Base-by-base conservation (phyloP, 2,797 vertebrate genomes). In the Pelochelys cantorii region DNA sequence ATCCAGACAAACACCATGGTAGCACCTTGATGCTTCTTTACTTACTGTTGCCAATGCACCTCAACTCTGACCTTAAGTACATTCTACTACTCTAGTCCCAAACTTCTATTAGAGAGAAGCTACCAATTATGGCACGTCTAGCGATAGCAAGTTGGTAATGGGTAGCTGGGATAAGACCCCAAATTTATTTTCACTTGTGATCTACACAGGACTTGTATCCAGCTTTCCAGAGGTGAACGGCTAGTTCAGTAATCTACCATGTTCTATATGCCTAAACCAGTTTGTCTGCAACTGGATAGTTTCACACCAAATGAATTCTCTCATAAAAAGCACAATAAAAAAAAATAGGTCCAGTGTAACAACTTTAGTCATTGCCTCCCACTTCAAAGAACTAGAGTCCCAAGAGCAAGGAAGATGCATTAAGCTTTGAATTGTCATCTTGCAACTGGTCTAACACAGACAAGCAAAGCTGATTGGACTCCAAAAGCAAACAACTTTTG, bases 301-400 rank as follows among this genome's bases (percentile, higher is more conserved):
- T 90, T 90, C 29, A 94, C 22, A 94, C 94, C 90, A 94, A 94
- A 93, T 79, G 79, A 89, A 82, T 86, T 96, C 80, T 74, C 94
- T 84, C 83, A 75, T 79, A 83, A 95, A 95, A 93, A 93, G 85
- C 80, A 93, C 80, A 91, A 96, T 37, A 34, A 95, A 0, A 14
- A 85, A 81, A 83, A 95, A 84, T 85, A 94, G 71, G 86, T 90
- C 96, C 96, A 96, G 96, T 96, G 97, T 96, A 95, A 93, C 90
- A 94, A 95, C 93, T 81, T n/a, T 93, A 97, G 90, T 88, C 81
- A 83, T 90, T 87, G 93, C 91, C 92, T 84, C 84, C 85, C 92
- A 83, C 65, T 93, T 94, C 48, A 74, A 48, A 94, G 57, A 96
- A 89, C 55, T 20, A 85, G 92, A 86, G 90, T 94, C 56, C 85